Base-by-base conservation (phyloP, 2,113 vertebrate species). In the Australoheros scitulus region DNA sequence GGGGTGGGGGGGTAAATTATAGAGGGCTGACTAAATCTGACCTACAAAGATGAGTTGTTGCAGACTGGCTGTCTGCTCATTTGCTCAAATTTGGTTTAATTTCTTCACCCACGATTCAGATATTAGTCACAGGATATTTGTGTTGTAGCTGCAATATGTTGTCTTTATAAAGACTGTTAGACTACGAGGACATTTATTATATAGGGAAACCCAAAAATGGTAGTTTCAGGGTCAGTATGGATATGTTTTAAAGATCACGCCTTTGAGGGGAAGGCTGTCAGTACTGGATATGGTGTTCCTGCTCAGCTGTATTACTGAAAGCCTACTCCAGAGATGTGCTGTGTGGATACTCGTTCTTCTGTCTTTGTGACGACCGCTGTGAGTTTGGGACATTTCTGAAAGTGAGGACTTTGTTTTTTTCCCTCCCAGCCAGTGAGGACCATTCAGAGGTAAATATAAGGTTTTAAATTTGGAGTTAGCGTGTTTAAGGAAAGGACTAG, bases 1-100 rank as follows among this genome's bases (percentile, higher is more conserved):
- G 47, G 15, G 15, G 6, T 29, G 18, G 43, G 15, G 68, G 24
- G 59, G 47, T 68, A 60, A 88, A 92, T 89, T 88, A 90, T 63
- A 89, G 80, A 90, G 78, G n/a, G n/a, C n/a, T n/a, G n/a, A n/a
- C n/a, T n/a, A n/a, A n/a, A n/a, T n/a, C n/a, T 29, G 59, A 77
- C 36, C 60, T 70, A 50, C 82, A 82, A 60, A 64, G 43, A 61
- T 61, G 0, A 20, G 56, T 79, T 59, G 75, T 87, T 81, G 65
- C 3, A 61, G 80, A 75, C 80, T 56, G 2, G 1, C 80, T 26
- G 64, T 59, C 72, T 76, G 38, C 65, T 65, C 80, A 11, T 3
- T 72, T 32, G 1, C 22, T 18, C 20, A 24, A 52, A 72, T 26
- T 43, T n/a, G 10, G 29, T 68, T 77, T 78, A 29, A 59, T 77